Conservation (phyloP, 1,140 invertebrate species). For the Drosophila virilis region DNA sequence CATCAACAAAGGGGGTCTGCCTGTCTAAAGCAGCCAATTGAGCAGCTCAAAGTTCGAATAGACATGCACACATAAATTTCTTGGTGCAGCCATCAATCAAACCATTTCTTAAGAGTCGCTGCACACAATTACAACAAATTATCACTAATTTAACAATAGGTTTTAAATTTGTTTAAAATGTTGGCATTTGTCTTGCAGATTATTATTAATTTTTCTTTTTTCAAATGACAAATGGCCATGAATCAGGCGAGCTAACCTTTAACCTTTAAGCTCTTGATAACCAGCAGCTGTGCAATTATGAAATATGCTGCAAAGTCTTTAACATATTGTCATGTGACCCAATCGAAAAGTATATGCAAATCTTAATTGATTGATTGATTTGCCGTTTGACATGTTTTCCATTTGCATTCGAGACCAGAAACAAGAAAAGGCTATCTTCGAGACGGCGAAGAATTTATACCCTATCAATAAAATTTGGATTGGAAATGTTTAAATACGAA, state of each 20-base stretch:
- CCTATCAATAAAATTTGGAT: constrained; percentile 8
- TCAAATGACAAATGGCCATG: constrained; percentile 34
- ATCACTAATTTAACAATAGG: constrained; percentile 11
- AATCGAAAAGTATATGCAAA: constrained; percentile 55
- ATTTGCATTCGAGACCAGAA: background rate
- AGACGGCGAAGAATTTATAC: no score
- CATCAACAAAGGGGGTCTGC: background rate
- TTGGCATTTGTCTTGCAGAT: background rate
- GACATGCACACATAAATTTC: background rate
- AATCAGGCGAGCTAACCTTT: constrained; percentile 25
- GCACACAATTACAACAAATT: constrained; percentile 18
- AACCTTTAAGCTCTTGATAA: constrained; percentile 31
- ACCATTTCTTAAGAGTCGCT: background rate
- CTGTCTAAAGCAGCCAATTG: background rate
- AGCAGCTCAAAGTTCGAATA: background rate
- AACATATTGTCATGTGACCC: constrained; percentile 11
- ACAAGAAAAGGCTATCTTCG: no score
- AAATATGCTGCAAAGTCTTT: constrained; percentile 16
- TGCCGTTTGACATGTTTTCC: background rate
- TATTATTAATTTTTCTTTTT: background rate
- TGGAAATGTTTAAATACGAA: background rate
- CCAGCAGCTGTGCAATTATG: constrained; percentile 19
- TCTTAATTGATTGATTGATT: constrained; percentile 45
- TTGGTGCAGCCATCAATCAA: constrained; percentile 6
- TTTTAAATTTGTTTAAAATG: background rate